Evolutionary conservation across 35 echinoderm and acorn worm species (phyloP), one percentile per base, ranked within the genome.

Genomic region (Lytechinus variegatus): DNA sequence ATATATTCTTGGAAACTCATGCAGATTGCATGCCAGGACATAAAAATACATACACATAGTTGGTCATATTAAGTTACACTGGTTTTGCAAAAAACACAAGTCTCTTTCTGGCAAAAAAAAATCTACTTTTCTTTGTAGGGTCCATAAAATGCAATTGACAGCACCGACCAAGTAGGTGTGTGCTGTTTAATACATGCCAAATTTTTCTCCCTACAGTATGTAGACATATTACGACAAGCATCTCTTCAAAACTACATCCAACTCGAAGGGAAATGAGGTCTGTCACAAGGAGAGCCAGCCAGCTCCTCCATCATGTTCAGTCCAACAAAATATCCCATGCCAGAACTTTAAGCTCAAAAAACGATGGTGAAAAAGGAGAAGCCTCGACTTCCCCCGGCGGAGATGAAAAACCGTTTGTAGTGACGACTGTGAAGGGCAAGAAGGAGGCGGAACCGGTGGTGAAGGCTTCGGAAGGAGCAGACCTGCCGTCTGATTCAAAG

Each of bases 311-410:
- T 8, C 29, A 12, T 52, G 88, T 90, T 5, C 88, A 90, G 52
- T 90, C 88, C 28, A 52, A 21, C 88, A 90, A 54, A 90, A 44
- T 54, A 90, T 52, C 10, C 11, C 33, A 90, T 90, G 16, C 10
- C 16, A 90, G 88, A 90, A 90, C 88, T 90, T 90, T 90, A 44
- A 52, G 88, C 28, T 90, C 88, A 9, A 54, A 44, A 90, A 90
- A 90, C 1, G 52, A 90, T 79, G 66, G 66, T 1, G 66, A 79
- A 7, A n/a, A 24, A 24, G 66, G n/a, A 79, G 66, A 79, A 24
- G 19, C 3, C 21, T 79, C 66, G 7, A 24, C 16, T n/a, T 16
- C 66, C 66, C 19, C 66, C 21, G n/a, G 24, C 66, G 21, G 21
- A 1, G 14, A 79, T 12, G 88, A 90, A 90, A 24, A 90, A 44